These are phyloP conservation scores for Heliothis virescens DNA, from an alignment of 1,140 invertebrate species.

Conservation along the genomic window DNA sequence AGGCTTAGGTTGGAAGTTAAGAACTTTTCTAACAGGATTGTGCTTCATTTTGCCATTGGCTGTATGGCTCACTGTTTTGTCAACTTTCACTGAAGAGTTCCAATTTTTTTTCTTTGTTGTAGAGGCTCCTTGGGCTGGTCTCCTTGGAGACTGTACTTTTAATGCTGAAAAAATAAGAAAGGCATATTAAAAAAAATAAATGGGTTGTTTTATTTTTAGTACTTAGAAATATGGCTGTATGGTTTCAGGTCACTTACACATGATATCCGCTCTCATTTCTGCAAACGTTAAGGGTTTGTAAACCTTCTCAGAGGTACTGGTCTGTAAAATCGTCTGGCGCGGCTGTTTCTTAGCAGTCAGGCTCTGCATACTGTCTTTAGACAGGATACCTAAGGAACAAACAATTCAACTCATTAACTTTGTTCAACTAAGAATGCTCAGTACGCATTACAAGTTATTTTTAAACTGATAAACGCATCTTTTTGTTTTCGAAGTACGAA, in stretches of 20 bases:
- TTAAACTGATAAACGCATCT: background rate
- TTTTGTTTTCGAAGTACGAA: background rate
- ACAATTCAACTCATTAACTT: background rate
- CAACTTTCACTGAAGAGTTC: conserved; percentile 78
- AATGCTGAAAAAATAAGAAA: conserved; percentile 61
- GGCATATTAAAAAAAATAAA: background rate
- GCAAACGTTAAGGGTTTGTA: conserved; percentile 71
- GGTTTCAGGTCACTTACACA: conserved; percentile 55
- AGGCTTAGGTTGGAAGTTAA: conserved; percentile 71
- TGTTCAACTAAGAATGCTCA: background rate
- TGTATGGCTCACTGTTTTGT: conserved; percentile 69
- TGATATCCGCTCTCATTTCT: conserved; percentile 69
- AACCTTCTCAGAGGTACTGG: conserved; percentile 66
- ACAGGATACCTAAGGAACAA: conserved; percentile 66
- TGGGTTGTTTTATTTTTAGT: too few species aligned
- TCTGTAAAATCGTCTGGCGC: conserved; percentile 54
- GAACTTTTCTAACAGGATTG: conserved; percentile 72
- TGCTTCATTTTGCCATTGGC: conserved; percentile 64
- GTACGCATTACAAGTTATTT: background rate
- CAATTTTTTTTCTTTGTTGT: conserved; percentile 69
- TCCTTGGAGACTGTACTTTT: conserved; percentile 59
- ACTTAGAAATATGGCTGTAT: too few species aligned
- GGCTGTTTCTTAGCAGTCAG: conserved; percentile 66
- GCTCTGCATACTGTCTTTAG: conserved; percentile 63
- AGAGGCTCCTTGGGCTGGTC: conserved; percentile 51